Base-by-base conservation (phyloP, 2,797 vertebrate genomes). In the Streptopelia turtur region DNA sequence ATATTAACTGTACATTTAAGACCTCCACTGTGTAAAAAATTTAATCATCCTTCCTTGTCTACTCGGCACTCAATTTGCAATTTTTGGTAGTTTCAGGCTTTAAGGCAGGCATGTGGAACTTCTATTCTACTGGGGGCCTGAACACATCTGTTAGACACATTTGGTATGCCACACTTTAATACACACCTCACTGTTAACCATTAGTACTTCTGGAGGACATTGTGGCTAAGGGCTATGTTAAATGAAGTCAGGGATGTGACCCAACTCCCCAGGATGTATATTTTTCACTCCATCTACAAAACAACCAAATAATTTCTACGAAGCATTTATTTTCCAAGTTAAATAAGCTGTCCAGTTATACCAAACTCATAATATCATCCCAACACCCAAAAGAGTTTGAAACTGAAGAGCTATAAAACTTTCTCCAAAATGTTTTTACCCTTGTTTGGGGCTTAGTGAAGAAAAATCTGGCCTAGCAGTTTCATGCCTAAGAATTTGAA, bases 171-270 rank as follows among this genome's bases (percentile, higher is more conserved):
- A 53, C 13, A 23, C 9, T 10, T 50, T 43, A 70, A 63, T 43
- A 74, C 1, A 2, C 28, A 33, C 11, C 14, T 66, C 16, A 6
- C 25, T 7, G 5, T 81, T 66, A 77, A n/a, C 18, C 18, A 52
- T 0, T 27, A 8, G 0, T 64, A 39, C 11, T 39, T 9, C 13
- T 52, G 35, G 33, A 77, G 11, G 27, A 52, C 7, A 4, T 59
- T 41, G 28, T 45, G 55, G 23, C 53, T 66, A 24, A 56, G 13
- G 35, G 20, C 23, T 74, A 6, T 27, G 8, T 52, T 89, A 85
- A 83, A 85, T 70, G 18, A 77, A 86, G 47, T 49, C 28, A 74
- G 8, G 28, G 23, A 57, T 30, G 27, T 31, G 39, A 56, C 33
- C 22, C 18, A 74, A 0, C 9, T 71, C n/a, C 28, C 16, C 33